Evolutionary conservation across 1,140 invertebrate genomes (phyloP).

Genomic region (Macrocentrus cingulum): DNA sequence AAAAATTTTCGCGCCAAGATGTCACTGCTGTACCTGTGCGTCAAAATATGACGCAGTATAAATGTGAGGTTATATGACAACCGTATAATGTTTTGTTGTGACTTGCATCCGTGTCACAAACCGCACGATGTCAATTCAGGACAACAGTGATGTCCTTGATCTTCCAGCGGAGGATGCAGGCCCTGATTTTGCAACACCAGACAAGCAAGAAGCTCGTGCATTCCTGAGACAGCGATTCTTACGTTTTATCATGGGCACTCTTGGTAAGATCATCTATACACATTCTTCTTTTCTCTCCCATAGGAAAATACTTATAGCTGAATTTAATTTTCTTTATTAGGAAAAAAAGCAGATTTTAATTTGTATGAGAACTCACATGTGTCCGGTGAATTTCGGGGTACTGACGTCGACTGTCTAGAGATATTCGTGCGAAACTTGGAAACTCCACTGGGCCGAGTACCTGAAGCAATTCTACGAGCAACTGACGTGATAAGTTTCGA

Average conservation of each 20-base stretch:
- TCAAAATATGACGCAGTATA: no score
- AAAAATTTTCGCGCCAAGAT: no score
- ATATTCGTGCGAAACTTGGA: conserved; percentile 49
- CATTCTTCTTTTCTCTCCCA: no score
- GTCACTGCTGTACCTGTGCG: no score
- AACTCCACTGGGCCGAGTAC: conserved; percentile 51
- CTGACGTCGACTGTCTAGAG: conserved; percentile 49
- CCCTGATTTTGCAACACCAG: conserved; percentile 44
- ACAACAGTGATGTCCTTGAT: background rate
- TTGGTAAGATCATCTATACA: conserved; percentile 45
- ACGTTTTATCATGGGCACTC: conserved; percentile 49
- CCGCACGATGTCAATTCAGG: no score
- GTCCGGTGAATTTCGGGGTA: conserved; percentile 50
- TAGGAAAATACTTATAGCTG: no score
- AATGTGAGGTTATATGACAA: no score
- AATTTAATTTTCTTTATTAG: conserved; percentile 34
- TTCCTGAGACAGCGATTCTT: conserved; percentile 55
- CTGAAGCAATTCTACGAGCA: conserved; percentile 50
- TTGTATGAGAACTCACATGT: conserved; percentile 53
- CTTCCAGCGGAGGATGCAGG: conserved; percentile 13
- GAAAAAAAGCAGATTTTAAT: conserved; percentile 49
- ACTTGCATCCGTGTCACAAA: no score
- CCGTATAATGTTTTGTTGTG: no score
- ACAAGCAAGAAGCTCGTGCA: conserved; percentile 52
- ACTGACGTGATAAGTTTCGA: conserved; percentile 49